phyloP scores from a whole-genome alignment of 2,888 invertebrate genomes.

The Cephalotes varians region DNA sequence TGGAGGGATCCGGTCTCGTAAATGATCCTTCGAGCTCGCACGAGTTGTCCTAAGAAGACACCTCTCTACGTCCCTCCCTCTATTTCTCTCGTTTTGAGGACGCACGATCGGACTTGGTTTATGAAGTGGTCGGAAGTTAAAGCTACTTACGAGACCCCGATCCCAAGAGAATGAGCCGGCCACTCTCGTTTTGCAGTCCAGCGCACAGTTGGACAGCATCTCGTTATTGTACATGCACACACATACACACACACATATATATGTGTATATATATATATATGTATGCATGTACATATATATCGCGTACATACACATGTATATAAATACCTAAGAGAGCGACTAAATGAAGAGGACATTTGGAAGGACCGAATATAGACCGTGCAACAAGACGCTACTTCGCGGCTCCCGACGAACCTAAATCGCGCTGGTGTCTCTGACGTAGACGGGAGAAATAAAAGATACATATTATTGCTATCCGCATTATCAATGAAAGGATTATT shows the following conservation, averaged over 20 bases:
- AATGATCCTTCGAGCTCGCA: constrained; percentile 29
- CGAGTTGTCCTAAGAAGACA: constrained; percentile 22
- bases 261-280: constrained; percentile 33
- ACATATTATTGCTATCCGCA: constrained; percentile 71
- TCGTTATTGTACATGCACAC: constrained; percentile 54
- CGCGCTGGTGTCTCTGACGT: constrained; percentile 45
- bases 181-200: constrained; percentile 72
- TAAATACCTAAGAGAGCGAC: constrained; percentile 61
- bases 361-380: constrained; percentile 71
- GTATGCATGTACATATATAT: constrained; percentile 51
- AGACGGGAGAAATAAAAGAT: constrained; percentile 57
- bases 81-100: constrained; percentile 26
- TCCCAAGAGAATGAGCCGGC: constrained; percentile 73
- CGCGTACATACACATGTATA: constrained; percentile 58
- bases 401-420: constrained; percentile 67
- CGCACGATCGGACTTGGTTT: constrained; percentile 59
- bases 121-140: constrained; percentile 46
- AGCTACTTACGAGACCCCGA: constrained; percentile 70
- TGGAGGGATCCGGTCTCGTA: constrained; percentile 59
- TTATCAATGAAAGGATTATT: constrained; percentile 61
- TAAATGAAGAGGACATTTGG: constrained; percentile 66
- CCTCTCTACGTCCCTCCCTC: not conserved
- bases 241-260: constrained; percentile 14
- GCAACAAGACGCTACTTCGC: constrained; percentile 67
- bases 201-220: constrained; percentile 63